phyloP scores from a whole-genome alignment of 35 echinoderm and acorn worm species.

The Apostichopus californicus region DNA sequence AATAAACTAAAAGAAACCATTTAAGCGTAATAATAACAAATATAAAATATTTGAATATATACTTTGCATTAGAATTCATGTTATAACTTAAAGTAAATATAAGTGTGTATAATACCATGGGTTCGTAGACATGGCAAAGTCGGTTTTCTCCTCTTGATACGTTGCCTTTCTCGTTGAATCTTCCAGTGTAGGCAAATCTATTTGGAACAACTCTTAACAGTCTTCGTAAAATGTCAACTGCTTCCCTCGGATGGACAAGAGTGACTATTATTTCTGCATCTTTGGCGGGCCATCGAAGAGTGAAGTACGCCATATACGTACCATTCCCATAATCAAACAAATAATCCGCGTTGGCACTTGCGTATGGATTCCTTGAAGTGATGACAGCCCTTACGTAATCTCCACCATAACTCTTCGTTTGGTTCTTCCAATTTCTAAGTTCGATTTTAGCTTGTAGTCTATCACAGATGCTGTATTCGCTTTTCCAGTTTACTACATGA shows the following conservation, averaged over 20 bases:
- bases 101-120: neutral
- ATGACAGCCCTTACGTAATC: constrained; percentile 32
- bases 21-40: no score
- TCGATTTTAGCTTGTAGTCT: constrained; percentile 10
- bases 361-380: neutral
- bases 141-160: neutral
- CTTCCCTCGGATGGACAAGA: constrained; percentile 17
- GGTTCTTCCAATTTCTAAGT: constrained; percentile 33
- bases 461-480: neutral
- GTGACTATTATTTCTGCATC: constrained; percentile 7
- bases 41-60: no score
- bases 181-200: constrained; percentile 35
- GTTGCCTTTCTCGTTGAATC: constrained; percentile 4
- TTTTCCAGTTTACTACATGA: neutral
- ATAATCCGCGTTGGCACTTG: constrained; percentile 20
- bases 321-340: constrained; percentile 31
- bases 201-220: neutral
- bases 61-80: no score
- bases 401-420: constrained; percentile 23
- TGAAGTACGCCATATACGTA: constrained; percentile 18
- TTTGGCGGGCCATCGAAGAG: constrained; percentile 23
- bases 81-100: neutral
- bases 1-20: no score
- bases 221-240: constrained; percentile 1
- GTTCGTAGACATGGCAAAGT: constrained; percentile 1